Conservation (phyloP, 2,888 invertebrate species). For the Dione juno region DNA sequence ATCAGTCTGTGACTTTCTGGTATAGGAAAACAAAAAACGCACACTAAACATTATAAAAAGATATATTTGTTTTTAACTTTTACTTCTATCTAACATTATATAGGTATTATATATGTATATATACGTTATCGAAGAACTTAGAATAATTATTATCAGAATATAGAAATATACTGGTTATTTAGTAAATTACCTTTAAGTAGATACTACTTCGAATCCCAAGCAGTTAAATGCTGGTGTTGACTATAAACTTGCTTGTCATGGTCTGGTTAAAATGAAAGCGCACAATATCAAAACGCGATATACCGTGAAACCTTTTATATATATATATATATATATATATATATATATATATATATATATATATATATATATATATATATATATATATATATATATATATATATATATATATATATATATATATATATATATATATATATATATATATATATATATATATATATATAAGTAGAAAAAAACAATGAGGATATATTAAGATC, state of each 20-base stretch:
- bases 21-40: too few species aligned
- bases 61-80: too few species aligned
- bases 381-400: background rate
- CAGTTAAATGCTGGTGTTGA: background rate
- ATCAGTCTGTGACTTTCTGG: too few species aligned
- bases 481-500: too few species aligned
- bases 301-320: slow-evolving; percentile 16
- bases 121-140: too few species aligned
- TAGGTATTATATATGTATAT: too few species aligned
- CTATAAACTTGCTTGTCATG: slow-evolving; percentile 18
- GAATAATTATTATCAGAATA: too few species aligned
- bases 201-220: background rate
- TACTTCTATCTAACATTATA: too few species aligned
- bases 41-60: too few species aligned
- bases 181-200: background rate
- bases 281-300: slow-evolving; percentile 20
- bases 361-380: background rate
- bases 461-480: background rate
- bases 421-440: slow-evolving; percentile 1
- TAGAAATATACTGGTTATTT: background rate
- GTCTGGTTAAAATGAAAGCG: slow-evolving; percentile 25
- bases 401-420: background rate
- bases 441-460: background rate
- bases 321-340: background rate
- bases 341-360: background rate